Conservation (phyloP, 2,113 vertebrate species). For the Carettochelys insculpta region DNA sequence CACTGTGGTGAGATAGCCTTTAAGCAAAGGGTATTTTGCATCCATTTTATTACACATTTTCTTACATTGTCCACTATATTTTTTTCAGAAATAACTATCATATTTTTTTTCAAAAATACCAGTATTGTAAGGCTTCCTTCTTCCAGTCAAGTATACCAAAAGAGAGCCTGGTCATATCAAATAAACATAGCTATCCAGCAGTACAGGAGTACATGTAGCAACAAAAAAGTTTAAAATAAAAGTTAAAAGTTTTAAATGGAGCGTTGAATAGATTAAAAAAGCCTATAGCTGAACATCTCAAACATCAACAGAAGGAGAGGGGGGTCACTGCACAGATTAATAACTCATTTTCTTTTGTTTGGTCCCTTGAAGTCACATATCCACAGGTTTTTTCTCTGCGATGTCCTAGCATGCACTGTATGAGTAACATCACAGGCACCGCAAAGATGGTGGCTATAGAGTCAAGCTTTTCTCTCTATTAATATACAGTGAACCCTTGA, state of each 20-base stretch:
- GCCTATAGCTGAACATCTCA: not conserved
- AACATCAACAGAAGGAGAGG: not conserved
- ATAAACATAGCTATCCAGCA: not conserved
- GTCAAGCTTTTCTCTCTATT: not conserved
- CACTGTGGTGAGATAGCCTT: not conserved
- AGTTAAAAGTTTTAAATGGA: not conserved
- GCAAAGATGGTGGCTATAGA: not conserved
- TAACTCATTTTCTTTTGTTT: not conserved
- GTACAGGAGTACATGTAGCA: not conserved
- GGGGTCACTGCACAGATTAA: not conserved
- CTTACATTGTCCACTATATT: not conserved
- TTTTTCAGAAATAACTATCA: no score
- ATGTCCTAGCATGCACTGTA: no score
- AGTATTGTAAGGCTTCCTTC: no score
- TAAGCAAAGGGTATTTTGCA: not conserved
- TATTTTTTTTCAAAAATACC: not conserved
- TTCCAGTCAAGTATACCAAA: not conserved
- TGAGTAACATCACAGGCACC: not conserved
- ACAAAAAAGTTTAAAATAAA: no score
- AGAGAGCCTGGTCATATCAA: not conserved
- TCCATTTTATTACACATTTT: not conserved
- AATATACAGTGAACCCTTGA: no score
- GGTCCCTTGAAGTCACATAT: not conserved
- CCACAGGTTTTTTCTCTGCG: not conserved
- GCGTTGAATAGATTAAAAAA: not conserved